These are phyloP conservation scores for Parthenolecanium corni DNA, from an alignment of 2,888 invertebrate species.

Conservation along the genomic window DNA sequence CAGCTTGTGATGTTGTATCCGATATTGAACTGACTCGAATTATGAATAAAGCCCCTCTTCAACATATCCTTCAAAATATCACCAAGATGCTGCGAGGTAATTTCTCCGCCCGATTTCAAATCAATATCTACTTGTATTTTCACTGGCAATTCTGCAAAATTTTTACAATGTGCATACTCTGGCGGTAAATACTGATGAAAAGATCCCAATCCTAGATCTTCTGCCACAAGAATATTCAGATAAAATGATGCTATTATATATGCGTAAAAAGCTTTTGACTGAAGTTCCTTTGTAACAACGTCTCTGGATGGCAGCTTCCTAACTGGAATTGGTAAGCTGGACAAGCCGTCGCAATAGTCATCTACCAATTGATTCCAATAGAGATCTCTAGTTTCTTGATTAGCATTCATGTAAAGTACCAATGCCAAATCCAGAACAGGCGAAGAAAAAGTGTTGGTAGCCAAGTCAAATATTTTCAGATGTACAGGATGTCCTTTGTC, in stretches of 20 bases:
- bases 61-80: neutral
- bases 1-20: no score
- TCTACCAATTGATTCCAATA: constrained; percentile 49
- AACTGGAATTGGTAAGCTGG: constrained; percentile 33
- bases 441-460: constrained; percentile 40
- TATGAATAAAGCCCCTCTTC: neutral
- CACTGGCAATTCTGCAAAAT: neutral
- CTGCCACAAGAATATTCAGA: neutral
- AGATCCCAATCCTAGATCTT: neutral
- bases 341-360: constrained; percentile 49
- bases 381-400: constrained; percentile 44
- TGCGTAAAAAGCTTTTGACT: neutral
- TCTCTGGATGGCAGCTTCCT: neutral
- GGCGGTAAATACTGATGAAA: neutral
- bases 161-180: neutral
- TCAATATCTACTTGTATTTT: neutral
- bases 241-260: neutral
- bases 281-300: neutral
- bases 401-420: constrained; percentile 53
- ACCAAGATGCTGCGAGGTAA: neutral
- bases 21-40: no score
- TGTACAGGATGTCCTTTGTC: constrained; percentile 26
- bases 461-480: constrained; percentile 31
- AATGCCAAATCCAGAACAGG: constrained; percentile 50
- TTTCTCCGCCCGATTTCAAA: neutral